phyloP scores from a whole-genome alignment of 2,888 invertebrate species.

The Conomelus anceps region DNA sequence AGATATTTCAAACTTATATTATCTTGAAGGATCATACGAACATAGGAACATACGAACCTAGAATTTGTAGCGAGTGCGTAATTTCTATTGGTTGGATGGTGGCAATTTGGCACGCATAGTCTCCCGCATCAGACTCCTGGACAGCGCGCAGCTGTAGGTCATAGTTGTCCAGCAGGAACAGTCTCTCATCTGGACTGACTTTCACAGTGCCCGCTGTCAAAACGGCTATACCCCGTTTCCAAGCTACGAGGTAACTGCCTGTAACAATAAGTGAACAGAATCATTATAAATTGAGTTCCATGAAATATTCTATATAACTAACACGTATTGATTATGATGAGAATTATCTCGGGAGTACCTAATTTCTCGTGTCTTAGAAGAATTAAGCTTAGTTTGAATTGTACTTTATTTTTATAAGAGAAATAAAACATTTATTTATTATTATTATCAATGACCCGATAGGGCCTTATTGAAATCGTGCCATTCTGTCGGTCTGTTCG shows the following conservation, averaged over 20 bases:
- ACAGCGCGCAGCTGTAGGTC: conserved; percentile 58
- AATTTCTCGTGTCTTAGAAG: too few relatives aligned
- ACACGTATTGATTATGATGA: too few relatives aligned
- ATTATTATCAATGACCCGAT: too few relatives aligned
- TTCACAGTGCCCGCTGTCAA: conserved; percentile 57
- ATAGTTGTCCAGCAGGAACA: conserved; percentile 55
- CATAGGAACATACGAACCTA: conserved; percentile 56
- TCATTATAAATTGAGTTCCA: neutral
- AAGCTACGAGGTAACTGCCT: conserved; percentile 57
- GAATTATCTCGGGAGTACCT: too few relatives aligned
- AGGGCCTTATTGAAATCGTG: too few relatives aligned
- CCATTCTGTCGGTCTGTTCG: too few relatives aligned
- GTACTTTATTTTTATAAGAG: too few relatives aligned
- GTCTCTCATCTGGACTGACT: conserved; percentile 57
- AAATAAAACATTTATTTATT: too few relatives aligned
- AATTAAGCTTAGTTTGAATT: too few relatives aligned
- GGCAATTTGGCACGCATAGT: conserved; percentile 61
- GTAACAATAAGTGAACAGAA: conserved; percentile 35
- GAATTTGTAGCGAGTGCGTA: conserved; percentile 58
- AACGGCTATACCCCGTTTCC: conserved; percentile 60
- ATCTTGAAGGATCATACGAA: too few relatives aligned
- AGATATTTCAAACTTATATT: too few relatives aligned
- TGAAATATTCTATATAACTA: neutral
- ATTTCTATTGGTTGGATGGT: conserved; percentile 58
- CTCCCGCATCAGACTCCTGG: conserved; percentile 57